phyloP scores from a whole-genome alignment of 2,888 invertebrate species.

The Ophion obscuratus region DNA sequence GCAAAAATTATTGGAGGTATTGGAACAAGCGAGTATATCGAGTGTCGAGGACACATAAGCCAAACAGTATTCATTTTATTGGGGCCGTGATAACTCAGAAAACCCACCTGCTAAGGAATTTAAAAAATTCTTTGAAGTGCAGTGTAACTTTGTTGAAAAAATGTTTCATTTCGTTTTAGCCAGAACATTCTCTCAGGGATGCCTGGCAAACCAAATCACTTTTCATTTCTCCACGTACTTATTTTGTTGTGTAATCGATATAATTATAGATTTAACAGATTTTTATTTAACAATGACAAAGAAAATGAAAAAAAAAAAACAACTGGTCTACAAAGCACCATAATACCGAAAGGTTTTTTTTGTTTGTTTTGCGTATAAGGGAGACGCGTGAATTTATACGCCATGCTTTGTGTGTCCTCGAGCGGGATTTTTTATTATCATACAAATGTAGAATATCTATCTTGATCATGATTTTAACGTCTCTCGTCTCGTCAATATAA shows the following conservation, averaged over 20 bases:
- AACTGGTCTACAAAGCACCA: background rate
- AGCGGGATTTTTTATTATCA: constrained; percentile 53
- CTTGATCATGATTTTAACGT: constrained; percentile 52
- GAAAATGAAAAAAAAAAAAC: constrained; percentile 6
- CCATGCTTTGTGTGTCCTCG: constrained; percentile 49
- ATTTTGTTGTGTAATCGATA: constrained; percentile 43
- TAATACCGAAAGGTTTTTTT: background rate
- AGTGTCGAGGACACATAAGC: constrained; percentile 78
- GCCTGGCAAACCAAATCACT: constrained; percentile 35
- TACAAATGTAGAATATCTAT: constrained; percentile 49
- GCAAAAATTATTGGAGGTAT: constrained; percentile 80
- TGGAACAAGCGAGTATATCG: constrained; percentile 81
- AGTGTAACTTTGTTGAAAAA: background rate
- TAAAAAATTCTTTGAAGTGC: background rate
- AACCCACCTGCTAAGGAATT: background rate
- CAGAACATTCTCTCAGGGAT: constrained; percentile 16
- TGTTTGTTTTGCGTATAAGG: constrained; percentile 14
- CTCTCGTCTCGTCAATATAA: constrained; percentile 25
- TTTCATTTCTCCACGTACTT: constrained; percentile 62
- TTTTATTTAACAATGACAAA: constrained; percentile 46
- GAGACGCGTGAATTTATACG: constrained; percentile 34
- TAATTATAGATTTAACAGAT: constrained; percentile 45
- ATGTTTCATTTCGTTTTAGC: constrained; percentile 1
- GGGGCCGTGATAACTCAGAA: constrained; percentile 4
- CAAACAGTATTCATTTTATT: constrained; percentile 79